Evolutionary conservation across 2,888 invertebrate species (phyloP).

Genomic region (Drosophila meridionalis): DNA sequence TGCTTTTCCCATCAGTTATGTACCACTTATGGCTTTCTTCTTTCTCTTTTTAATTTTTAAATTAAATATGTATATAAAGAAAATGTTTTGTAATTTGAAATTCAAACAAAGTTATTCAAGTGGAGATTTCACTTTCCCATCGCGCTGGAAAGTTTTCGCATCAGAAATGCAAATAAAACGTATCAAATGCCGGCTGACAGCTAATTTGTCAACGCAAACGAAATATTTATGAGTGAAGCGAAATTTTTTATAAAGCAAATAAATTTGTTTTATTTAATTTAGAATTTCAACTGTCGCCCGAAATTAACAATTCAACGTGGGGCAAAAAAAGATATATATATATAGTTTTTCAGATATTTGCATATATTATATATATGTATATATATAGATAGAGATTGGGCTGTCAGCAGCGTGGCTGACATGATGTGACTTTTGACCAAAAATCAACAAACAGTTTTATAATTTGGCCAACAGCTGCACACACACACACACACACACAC

Average conservation of each 20-base stretch:
- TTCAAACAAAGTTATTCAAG: neutral
- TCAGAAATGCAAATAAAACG: slow-evolving; percentile 1
- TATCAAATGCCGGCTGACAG: slow-evolving; percentile 12
- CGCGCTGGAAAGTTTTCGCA: slow-evolving; percentile 1
- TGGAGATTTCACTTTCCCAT: neutral
- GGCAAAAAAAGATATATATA: neutral
- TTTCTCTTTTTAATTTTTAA: neutral
- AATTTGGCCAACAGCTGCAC: slow-evolving; percentile 42
- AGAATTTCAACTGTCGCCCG: slow-evolving; percentile 15
- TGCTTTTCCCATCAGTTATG: neutral
- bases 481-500: neutral
- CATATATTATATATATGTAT: slow-evolving; percentile 1
- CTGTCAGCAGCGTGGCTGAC: slow-evolving; percentile 44
- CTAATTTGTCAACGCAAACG: slow-evolving; percentile 20
- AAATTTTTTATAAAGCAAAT: slow-evolving; percentile 10
- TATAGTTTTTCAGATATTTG: neutral
- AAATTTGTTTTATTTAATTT: slow-evolving; percentile 20
- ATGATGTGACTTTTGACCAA: slow-evolving; percentile 53
- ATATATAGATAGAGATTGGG: neutral
- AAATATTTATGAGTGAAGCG: slow-evolving; percentile 19
- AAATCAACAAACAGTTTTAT: slow-evolving; percentile 60
- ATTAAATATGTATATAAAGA: neutral
- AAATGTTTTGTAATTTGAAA: neutral
- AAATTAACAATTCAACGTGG: slow-evolving; percentile 6
- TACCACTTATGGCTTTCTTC: neutral